Base-by-base conservation (phyloP, 2,113 vertebrate species). In the Odontesthes bonariensis region DNA sequence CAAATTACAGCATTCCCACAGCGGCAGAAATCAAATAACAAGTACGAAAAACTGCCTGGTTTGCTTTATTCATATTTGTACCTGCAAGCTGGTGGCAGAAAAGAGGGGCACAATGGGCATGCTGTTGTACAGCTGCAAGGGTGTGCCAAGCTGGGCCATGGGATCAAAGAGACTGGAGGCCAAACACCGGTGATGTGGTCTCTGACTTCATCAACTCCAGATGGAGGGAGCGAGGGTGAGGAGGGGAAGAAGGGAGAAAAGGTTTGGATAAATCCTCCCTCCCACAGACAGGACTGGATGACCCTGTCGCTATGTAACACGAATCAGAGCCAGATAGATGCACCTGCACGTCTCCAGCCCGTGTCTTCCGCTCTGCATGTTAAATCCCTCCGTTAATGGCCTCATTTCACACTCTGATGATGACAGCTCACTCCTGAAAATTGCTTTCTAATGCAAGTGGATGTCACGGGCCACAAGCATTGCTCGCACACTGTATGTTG, bases 111-210 rank as follows among this genome's bases (percentile, higher is more conserved):
- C 78, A 90, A 84, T 81, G 75, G 84, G 77, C 88, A 93, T 73
- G 92, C 87, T 85, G 93, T 92, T 94, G 92, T 91, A 93, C 94
- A 93, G 93, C 94, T 92, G 93, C 88, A 89, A 69, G 70, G 88
- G 92, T 92, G 90, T 95, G 95, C 94, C 95, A 95, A 94, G 90
- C 94, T 75, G 82, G 93, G 92, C 92, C 84, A 92, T 90, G 85
- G 95, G 95, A 97, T 97, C 96, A 97, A 97, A 97, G 92, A 75
- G 81, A 88, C 84, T 91, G 83, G 80, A 91, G 91, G 95, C 95
- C 94, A 95, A 95, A 95, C 86, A 86, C 93, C 94, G 96, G 93
- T 95, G 95, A 97, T 96, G 96, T 97, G 96, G 96, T 96, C 95
- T 93, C 93, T 93, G 94, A 95, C 92, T 96, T 96, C 95, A 97